phyloP scores from a whole-genome alignment of 2,113 vertebrate species.

The Panurus biarmicus region DNA sequence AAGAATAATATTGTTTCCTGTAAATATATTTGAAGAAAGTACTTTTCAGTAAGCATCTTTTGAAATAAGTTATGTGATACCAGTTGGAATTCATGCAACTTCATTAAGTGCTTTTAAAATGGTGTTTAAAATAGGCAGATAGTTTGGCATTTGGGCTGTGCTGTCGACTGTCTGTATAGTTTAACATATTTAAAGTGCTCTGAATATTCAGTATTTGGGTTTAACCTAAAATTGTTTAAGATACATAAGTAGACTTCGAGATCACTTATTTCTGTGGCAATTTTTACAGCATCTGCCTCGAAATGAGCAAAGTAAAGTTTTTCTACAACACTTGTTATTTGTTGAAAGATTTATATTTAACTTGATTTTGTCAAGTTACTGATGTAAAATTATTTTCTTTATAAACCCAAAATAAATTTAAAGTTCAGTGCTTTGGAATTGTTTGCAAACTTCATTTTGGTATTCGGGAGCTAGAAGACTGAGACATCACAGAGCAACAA shows the following conservation, averaged over 20 bases:
- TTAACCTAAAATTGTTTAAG: constrained; percentile 6
- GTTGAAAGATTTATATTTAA: constrained; percentile 35
- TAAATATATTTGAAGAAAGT: neutral
- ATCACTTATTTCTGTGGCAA: constrained; percentile 22
- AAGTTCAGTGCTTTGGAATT: neutral
- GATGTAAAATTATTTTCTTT: constrained; percentile 19
- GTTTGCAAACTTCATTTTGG: neutral
- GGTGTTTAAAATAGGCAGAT: constrained; percentile 11
- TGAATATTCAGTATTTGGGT: constrained; percentile 46
- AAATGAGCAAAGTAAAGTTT: constrained; percentile 16
- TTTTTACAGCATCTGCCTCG: constrained; percentile 28
- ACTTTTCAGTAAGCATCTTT: neutral
- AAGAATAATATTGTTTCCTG: neutral
- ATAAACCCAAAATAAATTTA: constrained; percentile 37
- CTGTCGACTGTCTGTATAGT: neutral
- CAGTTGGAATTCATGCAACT: neutral
- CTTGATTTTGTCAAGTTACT: constrained; percentile 35
- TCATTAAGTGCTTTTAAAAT: constrained; percentile 32
- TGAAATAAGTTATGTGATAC: neutral
- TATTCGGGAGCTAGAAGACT: neutral
- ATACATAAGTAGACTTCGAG: neutral
- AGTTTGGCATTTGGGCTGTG: neutral
- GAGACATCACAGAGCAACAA: neutral
- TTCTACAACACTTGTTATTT: constrained; percentile 25
- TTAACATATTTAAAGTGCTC: constrained; percentile 16